A percentile compares a stretch with the other conserved stretches of the same genome.
Evolutionary conservation across 2,113 vertebrate genomes (phyloP).

Genomic region (Proterorhinus semilunaris): DNA sequence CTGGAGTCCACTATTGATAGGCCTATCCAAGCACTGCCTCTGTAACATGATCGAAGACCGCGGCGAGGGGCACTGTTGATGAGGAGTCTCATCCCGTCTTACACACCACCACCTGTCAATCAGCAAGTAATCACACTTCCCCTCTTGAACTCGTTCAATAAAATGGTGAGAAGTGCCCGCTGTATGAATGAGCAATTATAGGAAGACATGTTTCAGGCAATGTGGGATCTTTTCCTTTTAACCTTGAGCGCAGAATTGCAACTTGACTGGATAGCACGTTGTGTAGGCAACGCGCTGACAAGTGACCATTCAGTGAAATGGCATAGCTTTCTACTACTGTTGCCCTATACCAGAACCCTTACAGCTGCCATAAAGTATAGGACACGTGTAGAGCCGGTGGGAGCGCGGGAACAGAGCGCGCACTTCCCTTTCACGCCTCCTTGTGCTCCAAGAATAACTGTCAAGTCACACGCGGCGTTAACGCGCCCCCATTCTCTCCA

Average conservation of each 20-base stretch:
- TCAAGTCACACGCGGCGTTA: slow-evolving; percentile 7
- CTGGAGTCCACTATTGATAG: slow-evolving; percentile 46
- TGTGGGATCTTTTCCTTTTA: neutral
- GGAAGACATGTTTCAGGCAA: neutral
- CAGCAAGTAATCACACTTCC: slow-evolving; percentile 18
- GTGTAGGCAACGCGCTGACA: neutral
- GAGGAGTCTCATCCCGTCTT: slow-evolving; percentile 29
- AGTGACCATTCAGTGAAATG: neutral
- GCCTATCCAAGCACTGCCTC: slow-evolving; percentile 39
- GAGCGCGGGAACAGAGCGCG: neutral
- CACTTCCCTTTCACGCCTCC: slow-evolving; percentile 3
- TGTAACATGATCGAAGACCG: slow-evolving; percentile 56
- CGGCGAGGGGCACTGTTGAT: slow-evolving; percentile 28
- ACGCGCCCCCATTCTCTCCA: slow-evolving; percentile 3
- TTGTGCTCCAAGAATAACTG: neutral
- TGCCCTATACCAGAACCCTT: neutral
- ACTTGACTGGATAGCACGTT: neutral
- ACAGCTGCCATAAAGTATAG: slow-evolving; percentile 1
- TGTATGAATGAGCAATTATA: neutral
- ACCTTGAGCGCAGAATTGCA: neutral
- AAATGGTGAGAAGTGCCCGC: neutral
- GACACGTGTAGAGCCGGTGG: slow-evolving; percentile 5
- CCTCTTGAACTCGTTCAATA: neutral
- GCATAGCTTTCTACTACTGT: neutral
- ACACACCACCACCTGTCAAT: slow-evolving; percentile 33